A percentile compares a stretch with the other conserved stretches of the same genome.
These are phyloP conservation scores for Metallyticus violacea DNA, from an alignment of 2,888 invertebrate genomes.

Conservation along the genomic window DNA sequence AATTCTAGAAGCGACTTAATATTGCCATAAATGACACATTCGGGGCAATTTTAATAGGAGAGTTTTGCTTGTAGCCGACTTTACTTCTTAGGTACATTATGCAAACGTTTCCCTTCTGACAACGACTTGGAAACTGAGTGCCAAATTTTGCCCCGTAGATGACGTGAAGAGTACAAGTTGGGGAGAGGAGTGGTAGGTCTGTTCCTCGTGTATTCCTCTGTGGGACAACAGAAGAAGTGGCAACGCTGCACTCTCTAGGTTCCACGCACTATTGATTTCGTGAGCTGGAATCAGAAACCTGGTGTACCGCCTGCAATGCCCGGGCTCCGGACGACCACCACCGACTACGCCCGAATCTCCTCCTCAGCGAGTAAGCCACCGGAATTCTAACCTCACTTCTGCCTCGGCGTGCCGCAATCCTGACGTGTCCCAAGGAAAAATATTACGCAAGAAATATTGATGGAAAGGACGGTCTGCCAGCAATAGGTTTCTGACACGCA, in stretches of 20 bases:
- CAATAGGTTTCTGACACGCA: no score
- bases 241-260: constrained; percentile 32
- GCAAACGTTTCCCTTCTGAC: no score
- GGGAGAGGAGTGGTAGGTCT: neutral
- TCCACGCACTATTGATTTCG: constrained; percentile 36
- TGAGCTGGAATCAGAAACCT: constrained; percentile 34
- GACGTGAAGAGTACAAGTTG: neutral
- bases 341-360: constrained; percentile 18
- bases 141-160: no score
- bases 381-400: constrained; percentile 13
- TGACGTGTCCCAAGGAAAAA: neutral
- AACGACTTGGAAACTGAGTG: no score
- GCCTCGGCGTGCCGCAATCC: neutral
- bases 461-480: no score
- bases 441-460: no score
- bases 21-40: no score
- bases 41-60: no score
- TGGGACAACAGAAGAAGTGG: constrained; percentile 28
- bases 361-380: neutral
- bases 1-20: no score
- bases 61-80: no score
- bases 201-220: neutral
- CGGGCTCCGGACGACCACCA: neutral
- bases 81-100: neutral
- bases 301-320: constrained; percentile 1